Evolutionary conservation across 2,113 vertebrate genomes (phyloP).

Genomic region (Cairina moschata): DNA sequence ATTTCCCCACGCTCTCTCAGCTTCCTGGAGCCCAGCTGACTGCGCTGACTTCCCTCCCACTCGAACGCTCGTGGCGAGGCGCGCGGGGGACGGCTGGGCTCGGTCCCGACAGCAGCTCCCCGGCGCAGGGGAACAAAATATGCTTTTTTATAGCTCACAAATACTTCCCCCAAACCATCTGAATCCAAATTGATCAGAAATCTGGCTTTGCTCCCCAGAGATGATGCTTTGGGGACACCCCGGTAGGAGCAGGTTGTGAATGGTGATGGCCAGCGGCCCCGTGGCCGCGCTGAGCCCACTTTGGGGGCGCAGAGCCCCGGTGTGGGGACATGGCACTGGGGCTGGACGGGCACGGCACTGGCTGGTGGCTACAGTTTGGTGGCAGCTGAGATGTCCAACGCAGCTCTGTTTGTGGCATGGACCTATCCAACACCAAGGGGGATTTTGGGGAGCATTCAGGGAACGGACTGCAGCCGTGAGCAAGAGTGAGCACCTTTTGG

Average conservation of each 20-base stretch:
- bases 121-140: neutral
- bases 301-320: rapidly evolving
- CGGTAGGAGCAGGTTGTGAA: too few species aligned
- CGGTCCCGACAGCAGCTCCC: neutral
- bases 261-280: neutral
- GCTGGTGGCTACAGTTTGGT: rapidly evolving
- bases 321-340: rapidly evolving
- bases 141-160: rapidly evolving
- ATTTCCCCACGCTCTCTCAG: neutral
- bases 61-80: neutral
- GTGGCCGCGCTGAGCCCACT: rapidly evolving
- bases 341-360: rapidly evolving
- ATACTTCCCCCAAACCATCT: neutral
- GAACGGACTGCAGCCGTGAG: too few species aligned
- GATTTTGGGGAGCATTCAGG: rapidly evolving
- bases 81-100: neutral
- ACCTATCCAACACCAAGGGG: neutral
- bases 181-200: neutral
- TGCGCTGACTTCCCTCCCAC: neutral
- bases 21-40: neutral
- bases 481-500: rapidly evolving
- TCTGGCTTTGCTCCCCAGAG: neutral
- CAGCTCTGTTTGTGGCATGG: rapidly evolving
- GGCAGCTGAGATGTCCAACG: rapidly evolving
- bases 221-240: neutral